A percentile compares a stretch with the other conserved stretches of the same genome.
Conservation (phyloP, 1,140 invertebrate genomes). For the Triops cancriformis region DNA sequence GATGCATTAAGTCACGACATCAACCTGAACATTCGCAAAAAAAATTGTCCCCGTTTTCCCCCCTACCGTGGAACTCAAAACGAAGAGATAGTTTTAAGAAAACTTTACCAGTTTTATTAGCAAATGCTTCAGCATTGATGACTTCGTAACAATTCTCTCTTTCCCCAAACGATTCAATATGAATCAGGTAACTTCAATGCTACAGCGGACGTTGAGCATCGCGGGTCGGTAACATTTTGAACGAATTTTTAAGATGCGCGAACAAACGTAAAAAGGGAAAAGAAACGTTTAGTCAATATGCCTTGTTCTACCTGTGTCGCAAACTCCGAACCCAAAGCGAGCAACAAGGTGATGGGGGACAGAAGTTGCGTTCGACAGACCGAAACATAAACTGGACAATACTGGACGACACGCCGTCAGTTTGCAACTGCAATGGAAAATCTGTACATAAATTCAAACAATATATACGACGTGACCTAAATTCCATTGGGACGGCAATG, state of each 20-base stretch:
- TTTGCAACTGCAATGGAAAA: slow-evolving; percentile 1
- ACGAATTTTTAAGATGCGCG: neutral
- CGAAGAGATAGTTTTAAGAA: neutral
- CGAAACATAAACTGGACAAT: neutral
- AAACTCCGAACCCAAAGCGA: slow-evolving; percentile 1
- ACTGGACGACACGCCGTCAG: neutral
- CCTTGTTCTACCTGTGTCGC: slow-evolving; percentile 3
- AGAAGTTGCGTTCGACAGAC: slow-evolving; percentile 1
- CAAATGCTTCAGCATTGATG: slow-evolving; percentile 3
- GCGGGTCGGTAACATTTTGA: neutral
- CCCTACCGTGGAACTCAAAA: neutral
- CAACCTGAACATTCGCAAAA: neutral
- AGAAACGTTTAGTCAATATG: neutral
- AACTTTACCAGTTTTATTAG: neutral
- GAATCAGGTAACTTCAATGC: slow-evolving; percentile 13
- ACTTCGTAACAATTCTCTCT: neutral
- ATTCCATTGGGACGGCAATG: neutral
- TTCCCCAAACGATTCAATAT: neutral
- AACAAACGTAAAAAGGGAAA: neutral
- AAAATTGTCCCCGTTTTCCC: neutral
- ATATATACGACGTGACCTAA: slow-evolving; percentile 5
- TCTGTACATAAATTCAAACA: slow-evolving; percentile 8
- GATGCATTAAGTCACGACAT: neutral
- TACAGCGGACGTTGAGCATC: slow-evolving; percentile 2
- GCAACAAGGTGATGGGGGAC: neutral